Conservation (phyloP, 2,113 vertebrate species). For the Gasterosteus nipponicus region DNA sequence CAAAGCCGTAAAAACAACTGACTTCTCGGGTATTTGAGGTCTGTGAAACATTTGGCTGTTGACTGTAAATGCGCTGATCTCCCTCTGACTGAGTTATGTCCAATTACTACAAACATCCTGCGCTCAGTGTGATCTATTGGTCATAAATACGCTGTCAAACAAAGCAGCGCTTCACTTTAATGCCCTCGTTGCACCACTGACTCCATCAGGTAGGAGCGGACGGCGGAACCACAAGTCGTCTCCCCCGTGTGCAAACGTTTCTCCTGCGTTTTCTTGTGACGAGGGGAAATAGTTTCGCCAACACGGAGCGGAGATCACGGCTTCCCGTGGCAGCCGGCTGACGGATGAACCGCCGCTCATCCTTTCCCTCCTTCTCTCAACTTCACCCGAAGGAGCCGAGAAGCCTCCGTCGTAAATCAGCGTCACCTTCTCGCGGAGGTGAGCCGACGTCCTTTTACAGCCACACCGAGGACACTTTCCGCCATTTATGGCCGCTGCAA, state of each 20-base stretch:
- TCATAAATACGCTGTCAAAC: slow-evolving; percentile 57
- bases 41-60: slow-evolving; percentile 49
- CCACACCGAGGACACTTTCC: slow-evolving; percentile 75
- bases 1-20: not conserved
- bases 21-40: not conserved
- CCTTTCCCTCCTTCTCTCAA: slow-evolving; percentile 27
- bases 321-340: slow-evolving; percentile 48
- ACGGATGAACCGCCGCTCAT: slow-evolving; percentile 54
- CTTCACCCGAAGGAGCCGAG: slow-evolving; percentile 43
- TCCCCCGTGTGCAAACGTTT: slow-evolving; percentile 22
- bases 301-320: no score
- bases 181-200: slow-evolving; percentile 31
- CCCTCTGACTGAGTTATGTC: slow-evolving; percentile 48
- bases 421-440: slow-evolving; percentile 35
- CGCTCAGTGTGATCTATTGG: slow-evolving; percentile 34
- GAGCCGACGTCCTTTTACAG: slow-evolving; percentile 78
- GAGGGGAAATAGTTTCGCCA: slow-evolving; percentile 24
- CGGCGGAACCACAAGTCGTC: slow-evolving; percentile 34
- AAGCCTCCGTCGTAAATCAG: slow-evolving; percentile 64
- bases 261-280: slow-evolving; percentile 25
- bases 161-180: slow-evolving; percentile 41
- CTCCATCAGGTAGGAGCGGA: slow-evolving; percentile 34
- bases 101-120: slow-evolving; percentile 52
- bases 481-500: slow-evolving; percentile 79
- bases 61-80: slow-evolving; percentile 39